Evolutionary conservation across 1,140 invertebrate species (phyloP).

Genomic region (Rhizoglyphus robini): DNA sequence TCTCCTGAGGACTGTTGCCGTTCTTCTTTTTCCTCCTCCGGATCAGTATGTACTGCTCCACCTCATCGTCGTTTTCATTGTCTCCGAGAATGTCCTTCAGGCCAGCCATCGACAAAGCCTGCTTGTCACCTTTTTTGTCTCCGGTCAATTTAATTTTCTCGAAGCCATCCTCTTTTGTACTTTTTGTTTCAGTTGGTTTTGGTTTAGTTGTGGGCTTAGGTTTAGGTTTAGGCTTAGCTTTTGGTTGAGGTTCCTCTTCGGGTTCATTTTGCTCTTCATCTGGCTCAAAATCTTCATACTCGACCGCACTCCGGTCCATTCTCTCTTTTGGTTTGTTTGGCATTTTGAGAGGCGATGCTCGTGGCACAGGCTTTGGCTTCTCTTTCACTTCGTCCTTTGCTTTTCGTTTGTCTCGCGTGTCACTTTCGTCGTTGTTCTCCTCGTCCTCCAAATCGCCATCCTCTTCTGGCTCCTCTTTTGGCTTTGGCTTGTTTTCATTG

Average conservation of each 20-base stretch:
- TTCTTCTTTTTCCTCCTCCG: neutral
- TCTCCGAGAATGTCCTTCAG: neutral
- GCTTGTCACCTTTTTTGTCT: neutral
- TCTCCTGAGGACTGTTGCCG: neutral
- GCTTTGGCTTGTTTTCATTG: neutral
- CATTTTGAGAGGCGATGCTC: neutral
- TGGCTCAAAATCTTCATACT: neutral
- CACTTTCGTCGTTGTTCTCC: neutral
- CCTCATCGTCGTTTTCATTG: neutral
- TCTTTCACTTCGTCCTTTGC: neutral
- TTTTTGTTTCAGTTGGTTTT: neutral
- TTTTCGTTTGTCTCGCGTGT: neutral
- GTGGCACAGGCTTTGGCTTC: neutral
- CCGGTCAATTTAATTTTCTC: neutral
- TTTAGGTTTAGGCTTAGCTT: neutral
- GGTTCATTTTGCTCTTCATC: neutral
- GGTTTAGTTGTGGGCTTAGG: neutral
- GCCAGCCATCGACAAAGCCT: neutral
- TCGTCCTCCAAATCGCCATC: neutral
- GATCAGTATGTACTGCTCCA: slow-evolving; percentile 14
- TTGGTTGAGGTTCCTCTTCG: neutral
- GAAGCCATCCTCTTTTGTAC: no score
- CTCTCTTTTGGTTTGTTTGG: neutral
- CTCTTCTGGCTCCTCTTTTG: neutral
- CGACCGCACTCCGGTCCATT: neutral